phyloP scores from a whole-genome alignment of 2,888 invertebrate species.

The Cerceris ruficornis region DNA sequence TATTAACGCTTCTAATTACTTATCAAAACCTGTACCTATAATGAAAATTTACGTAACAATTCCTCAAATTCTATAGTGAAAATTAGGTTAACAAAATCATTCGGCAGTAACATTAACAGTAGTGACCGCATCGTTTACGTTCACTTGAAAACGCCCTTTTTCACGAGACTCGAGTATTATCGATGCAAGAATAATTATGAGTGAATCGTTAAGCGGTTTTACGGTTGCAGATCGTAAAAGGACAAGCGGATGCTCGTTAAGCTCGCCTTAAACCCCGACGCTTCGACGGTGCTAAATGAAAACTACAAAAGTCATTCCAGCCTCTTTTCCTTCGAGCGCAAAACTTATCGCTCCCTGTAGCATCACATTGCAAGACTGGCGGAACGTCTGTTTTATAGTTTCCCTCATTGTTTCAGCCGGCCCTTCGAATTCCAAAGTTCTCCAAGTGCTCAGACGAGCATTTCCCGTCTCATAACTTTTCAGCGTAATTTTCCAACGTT shows the following conservation, averaged over 20 bases:
- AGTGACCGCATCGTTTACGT: too few relatives aligned
- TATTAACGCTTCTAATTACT: too few relatives aligned
- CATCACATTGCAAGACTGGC: constrained; percentile 24
- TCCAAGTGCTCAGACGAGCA: constrained; percentile 10
- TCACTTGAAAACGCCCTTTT: background rate
- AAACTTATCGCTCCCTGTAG: constrained; percentile 20
- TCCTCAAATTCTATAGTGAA: too few relatives aligned
- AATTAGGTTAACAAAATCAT: too few relatives aligned
- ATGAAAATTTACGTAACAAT: too few relatives aligned
- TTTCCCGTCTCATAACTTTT: constrained; percentile 27
- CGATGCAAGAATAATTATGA: constrained; percentile 55
- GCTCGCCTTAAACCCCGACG: constrained; percentile 61
- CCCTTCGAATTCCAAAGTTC: constrained; percentile 52
- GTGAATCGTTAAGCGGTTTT: constrained; percentile 64
- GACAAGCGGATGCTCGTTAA: constrained; percentile 75
- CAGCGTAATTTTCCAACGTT: constrained; percentile 25
- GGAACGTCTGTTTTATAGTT: constrained; percentile 65
- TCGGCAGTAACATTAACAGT: too few relatives aligned
- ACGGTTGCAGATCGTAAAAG: constrained; percentile 67
- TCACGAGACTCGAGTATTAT: constrained; percentile 54
- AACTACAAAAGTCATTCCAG: constrained; percentile 68
- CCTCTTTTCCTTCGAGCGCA: constrained; percentile 25
- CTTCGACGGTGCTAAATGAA: constrained; percentile 65
- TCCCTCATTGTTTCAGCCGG: constrained; percentile 45
- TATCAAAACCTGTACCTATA: too few relatives aligned